Base-by-base conservation (phyloP, 2,888 invertebrate genomes). In the Deilephila porcellus region DNA sequence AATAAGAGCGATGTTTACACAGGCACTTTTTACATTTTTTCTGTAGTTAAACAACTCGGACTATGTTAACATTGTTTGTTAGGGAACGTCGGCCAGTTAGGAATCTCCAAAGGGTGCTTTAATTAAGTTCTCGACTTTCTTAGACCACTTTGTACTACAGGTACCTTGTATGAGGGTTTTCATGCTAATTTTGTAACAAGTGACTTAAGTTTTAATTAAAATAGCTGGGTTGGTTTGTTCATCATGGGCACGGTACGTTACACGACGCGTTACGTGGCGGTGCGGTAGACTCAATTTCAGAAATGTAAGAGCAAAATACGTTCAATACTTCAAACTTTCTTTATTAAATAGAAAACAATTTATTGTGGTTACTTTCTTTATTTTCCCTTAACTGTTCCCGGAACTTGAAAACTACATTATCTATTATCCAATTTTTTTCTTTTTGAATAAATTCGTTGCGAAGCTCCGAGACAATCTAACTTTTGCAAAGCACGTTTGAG, bases 181-280 rank as follows among this genome's bases (percentile, higher is more conserved):
- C 78, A 82, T 82, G 80, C 82, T 85, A 85, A 86, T 85, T 85
- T 83, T 74, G 78, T 82, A 81, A 82, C 81, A 82, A 85, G 83
- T 84, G 82, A 80, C 81, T 83, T 80, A 87, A 88, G 84, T 87
- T 89, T 88, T 86, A 86, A 88, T 88, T 87, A 87, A 85, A 87
- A 86, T 83, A 78, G 75, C 81, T 77, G 62, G 74, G 79, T 82
- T 81, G 77, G 82, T 83, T 84, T 80, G 81, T 81, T 82, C 75
- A 77, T 73, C 77, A 81, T 76, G 75, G 71, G 20, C 34, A 70
- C 60, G n/a, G 64, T 64, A 70, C 77, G 77, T 78, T 80, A 77
- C 76, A 78, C 76, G 77, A 80, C 79, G 74, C 73, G 73, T 73
- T 76, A 34, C 20, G 75, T 79, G 74, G 71, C 70, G 77, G 76